Evolutionary conservation across 2,113 vertebrate genomes (phyloP), one percentile per base, ranked within the genome.

Genomic region (Lasiurus borealis): DNA sequence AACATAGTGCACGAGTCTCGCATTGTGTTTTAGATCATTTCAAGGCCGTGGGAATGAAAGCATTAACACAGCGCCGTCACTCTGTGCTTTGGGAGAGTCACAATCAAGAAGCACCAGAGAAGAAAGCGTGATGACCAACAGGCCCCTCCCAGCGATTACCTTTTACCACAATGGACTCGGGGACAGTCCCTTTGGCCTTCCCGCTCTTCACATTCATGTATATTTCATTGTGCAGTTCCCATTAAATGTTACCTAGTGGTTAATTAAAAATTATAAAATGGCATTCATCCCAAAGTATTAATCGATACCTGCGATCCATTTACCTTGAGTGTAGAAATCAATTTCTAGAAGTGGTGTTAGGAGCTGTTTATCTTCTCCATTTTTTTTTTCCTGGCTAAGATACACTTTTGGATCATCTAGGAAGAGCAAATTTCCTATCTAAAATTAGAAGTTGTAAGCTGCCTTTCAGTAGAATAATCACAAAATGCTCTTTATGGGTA

Each of bases 21-120:
- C 97, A 97, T 96, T 97, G 73, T 92, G 73, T 93, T 97, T 96
- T 64, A 97, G 95, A 97, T 97, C 91, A 95, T 88, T 88, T 96
- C 78, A 73, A 50, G 84, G 95, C 94, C 92, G 91, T 96, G 81
- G 90, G 89, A 83, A 97, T 29, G 62, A 64, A 27, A 5, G 2
- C 23, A 62, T 97, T 97, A 97, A 97, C 81, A 83, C 9, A 93
- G 93, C 73, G 93, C 82, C 54, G 96, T 95, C 92, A 93, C 80
- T 96, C 73, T 93, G 54, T 88, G 97, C 89, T 97, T 62, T 85
- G 94, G 64, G 77, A 83, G 87, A 97, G 87, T 94, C 97, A 96
- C 97, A 97, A 96, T 89, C 88, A 93, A 96, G 91, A 98, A 93
- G 77, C 95, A 95, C 52, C 44, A 91, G 81, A 77, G 96, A 97